These are phyloP conservation scores for Xiphophorus birchmanni DNA, from an alignment of 2,797 vertebrate genomes.

Conservation along the genomic window DNA sequence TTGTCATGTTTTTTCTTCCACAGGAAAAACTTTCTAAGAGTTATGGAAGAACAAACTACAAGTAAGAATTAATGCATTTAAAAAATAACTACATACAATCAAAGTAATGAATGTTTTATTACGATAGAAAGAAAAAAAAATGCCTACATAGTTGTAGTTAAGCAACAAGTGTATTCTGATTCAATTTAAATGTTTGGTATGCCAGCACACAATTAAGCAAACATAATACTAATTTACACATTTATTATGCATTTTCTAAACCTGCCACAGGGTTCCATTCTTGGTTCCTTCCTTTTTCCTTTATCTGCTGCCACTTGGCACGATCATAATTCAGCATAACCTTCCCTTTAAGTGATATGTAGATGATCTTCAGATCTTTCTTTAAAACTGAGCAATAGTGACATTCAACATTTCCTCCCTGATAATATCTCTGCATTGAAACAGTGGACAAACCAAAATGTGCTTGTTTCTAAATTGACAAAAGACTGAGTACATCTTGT, in stretches of 20 bases:
- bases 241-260: too few species aligned
- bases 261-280: not conserved
- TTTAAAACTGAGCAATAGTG: not conserved
- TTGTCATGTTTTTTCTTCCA: not conserved
- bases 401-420: not conserved
- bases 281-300: not conserved
- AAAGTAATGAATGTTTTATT: not conserved
- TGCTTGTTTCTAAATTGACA: not conserved
- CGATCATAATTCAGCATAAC: not conserved
- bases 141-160: not conserved
- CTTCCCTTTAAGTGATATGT: not conserved
- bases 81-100: not conserved
- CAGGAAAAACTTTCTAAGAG: conserved; percentile 12
- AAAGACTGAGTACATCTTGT: not conserved
- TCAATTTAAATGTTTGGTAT: not conserved
- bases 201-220: too few species aligned
- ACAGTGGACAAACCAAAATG: not conserved
- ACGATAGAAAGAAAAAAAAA: too few species aligned
- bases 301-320: not conserved
- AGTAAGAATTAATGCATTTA: conserved; percentile 2
- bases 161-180: not conserved
- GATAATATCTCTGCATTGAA: not conserved
- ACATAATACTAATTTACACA: too few species aligned
- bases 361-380: not conserved
- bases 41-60: not conserved